Evolutionary conservation across 2,888 invertebrate genomes (phyloP), one percentile per base, ranked within the genome.

Genomic region (Portevinia maculata): DNA sequence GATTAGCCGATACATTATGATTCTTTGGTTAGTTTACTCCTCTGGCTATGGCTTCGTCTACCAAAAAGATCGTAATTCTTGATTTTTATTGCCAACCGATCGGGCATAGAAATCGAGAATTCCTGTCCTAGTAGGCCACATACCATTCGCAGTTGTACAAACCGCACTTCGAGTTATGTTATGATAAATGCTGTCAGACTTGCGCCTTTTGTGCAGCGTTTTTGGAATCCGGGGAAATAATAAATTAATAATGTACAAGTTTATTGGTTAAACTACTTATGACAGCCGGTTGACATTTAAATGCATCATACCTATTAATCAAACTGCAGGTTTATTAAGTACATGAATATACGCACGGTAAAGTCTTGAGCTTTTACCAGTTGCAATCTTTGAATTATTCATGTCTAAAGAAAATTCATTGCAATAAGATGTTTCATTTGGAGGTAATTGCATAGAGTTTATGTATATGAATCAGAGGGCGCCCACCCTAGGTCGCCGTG

Each of bases 71-170:
- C 48, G 15, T 65, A 46, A 57, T 39, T 41, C 24, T 28, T 50
- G 50, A 28, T 28, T 41, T 70, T 70, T 59, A 70, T 59, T 50
- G 15, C 50, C 57, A 32, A n/a, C 48, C 19, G 19, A 39, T 59
- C 19, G 28, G n/a, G 13, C 48, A 37, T 57, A 57, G 57, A 57
- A 15, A 37, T 19, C 5, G 17, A 8, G 24, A 55, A 57, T 28
- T 55, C 34, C 13, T 55, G 24, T 34, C 65, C 24, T 41, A 44
- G 15, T 46, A 32, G 32, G 46, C 32, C 21, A n/a, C 8, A 37
- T 67, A 24, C 37, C 24, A 69, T 30, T 21, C 13, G 15, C 30
- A 44, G 21, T 34, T 60, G 3, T 19, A 46, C 17, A 44, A 59
- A 59, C 7, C 41, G 15, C 13, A 34, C 8, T 37, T 50, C 19